These are phyloP conservation scores for Natrix natrix DNA, from an alignment of 2,797 vertebrate species.

Conservation along the genomic window DNA sequence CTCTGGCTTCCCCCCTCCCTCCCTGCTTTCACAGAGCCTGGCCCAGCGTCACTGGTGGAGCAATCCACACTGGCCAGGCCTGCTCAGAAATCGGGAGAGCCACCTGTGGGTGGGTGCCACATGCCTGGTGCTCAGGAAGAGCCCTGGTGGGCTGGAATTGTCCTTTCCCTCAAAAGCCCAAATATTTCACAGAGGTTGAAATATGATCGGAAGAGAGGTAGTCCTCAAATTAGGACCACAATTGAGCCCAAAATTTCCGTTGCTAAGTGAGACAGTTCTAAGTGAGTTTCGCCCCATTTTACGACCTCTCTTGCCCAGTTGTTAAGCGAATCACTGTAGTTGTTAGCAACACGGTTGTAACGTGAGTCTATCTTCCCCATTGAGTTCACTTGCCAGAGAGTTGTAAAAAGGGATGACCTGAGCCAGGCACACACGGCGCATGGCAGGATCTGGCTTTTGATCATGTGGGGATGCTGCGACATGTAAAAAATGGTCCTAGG, in stretches of 20 bases:
- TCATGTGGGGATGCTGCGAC: no score
- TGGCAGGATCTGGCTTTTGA: no score
- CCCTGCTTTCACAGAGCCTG: not conserved
- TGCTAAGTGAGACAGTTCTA: not conserved
- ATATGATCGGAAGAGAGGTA: not conserved
- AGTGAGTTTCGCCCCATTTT: not conserved
- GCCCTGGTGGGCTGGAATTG: not conserved
- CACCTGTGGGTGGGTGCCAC: not conserved
- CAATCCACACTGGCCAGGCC: not conserved
- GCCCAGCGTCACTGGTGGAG: not conserved
- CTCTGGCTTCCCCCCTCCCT: not conserved
- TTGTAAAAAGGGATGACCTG: not conserved
- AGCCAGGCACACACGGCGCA: accelerated
- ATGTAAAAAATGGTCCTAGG: not conserved
- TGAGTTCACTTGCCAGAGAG: not conserved
- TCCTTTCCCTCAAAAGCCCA: not conserved
- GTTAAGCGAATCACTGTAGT: not conserved
- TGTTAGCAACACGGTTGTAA: not conserved
- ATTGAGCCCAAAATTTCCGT: not conserved
- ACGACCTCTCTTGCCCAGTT: not conserved
- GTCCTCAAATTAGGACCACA: not conserved
- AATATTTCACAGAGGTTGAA: not conserved
- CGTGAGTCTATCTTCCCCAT: not conserved
- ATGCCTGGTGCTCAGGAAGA: not conserved
- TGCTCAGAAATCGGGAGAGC: not conserved